A percentile compares a stretch with the other conserved stretches of the same genome.
phyloP scores from a whole-genome alignment of 1,140 invertebrate genomes.

The Eupristina koningsbergeri region DNA sequence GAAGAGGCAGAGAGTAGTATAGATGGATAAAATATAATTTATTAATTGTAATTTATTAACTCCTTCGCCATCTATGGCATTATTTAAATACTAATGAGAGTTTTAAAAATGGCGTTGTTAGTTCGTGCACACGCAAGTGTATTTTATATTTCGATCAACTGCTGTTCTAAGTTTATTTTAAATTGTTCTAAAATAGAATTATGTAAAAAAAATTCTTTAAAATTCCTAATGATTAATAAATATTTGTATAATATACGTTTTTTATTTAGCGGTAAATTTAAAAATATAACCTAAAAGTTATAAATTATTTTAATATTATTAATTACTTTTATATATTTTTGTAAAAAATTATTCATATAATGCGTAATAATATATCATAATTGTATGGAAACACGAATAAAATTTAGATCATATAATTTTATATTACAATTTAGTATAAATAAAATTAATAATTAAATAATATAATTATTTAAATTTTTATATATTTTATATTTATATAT shows the following conservation, averaged over 20 bases:
- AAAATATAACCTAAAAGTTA: background rate
- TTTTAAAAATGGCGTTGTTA: conserved; percentile 64
- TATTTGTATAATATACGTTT: background rate
- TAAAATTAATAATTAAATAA: background rate
- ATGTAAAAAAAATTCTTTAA: background rate
- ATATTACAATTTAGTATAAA: too few species aligned
- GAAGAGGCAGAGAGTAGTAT: background rate
- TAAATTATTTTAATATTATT: background rate
- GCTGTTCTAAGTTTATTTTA: conserved; percentile 55
- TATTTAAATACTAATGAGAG: background rate
- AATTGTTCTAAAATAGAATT: conserved; percentile 30
- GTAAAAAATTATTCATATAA: too few species aligned
- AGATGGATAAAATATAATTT: background rate
- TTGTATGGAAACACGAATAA: too few species aligned
- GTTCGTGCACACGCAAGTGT: conserved; percentile 52
- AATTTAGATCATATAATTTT: too few species aligned
- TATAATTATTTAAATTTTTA: too few species aligned
- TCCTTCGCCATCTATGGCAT: background rate
- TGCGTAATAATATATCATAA: too few species aligned
- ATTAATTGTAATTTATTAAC: background rate
- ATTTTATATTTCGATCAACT: conserved; percentile 51
- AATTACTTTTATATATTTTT: too few species aligned
- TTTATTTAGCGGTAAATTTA: conserved; percentile 18
- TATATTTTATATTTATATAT: too few species aligned
- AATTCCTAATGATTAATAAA: conserved; percentile 18